Evolutionary conservation across 1,140 invertebrate species (phyloP), one percentile per base, ranked within the genome.

Genomic region (Nixonia krombeini): DNA sequence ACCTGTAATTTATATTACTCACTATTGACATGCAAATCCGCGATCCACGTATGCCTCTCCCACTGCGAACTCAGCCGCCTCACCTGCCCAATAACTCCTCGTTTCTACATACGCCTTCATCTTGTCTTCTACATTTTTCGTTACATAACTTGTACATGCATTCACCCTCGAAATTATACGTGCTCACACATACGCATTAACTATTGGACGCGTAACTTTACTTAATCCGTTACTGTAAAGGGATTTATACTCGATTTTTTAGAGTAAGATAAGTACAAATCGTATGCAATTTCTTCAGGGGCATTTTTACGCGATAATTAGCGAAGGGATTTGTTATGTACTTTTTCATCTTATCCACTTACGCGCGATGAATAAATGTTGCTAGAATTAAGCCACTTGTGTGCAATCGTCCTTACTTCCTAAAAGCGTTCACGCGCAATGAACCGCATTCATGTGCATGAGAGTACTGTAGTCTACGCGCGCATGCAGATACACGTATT

Each of bases 1-100:
- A 79, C 77, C 73, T 83, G 78, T 84, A 85, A 84, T 85, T 85
- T 85, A 84, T 84, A 84, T 85, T 85, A 85, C 82, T 81, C 72
- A 66, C 74, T 74, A 84, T 85, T 85, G 83, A 81, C 73, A 84
- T 85, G 83, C 74, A 84, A 85, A 85, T 85, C 68, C 45, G 68
- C 53, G 65, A 65, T 65, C 65, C 65, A 65, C 61, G 64, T 64
- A 64, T 58, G 70, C 58, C 33, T 65, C 64, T 55, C 66, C 65
- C 55, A 72, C 47, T 44, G 38, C 55, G 33, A 70, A 46, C 51
- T 64, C n/a, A n/a, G n/a, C 28, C 51, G 50, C 45, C 55, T 56
- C 59, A 46, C 45, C 44, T 57, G 31, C 44, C 52, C 37, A 25
- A 44, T 49, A 35, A 50, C 51, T 58, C 47, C 57, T 57, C 38